These are phyloP conservation scores for Trematomus bernacchii DNA, from an alignment of 2,797 vertebrate genomes.

Conservation along the genomic window DNA sequence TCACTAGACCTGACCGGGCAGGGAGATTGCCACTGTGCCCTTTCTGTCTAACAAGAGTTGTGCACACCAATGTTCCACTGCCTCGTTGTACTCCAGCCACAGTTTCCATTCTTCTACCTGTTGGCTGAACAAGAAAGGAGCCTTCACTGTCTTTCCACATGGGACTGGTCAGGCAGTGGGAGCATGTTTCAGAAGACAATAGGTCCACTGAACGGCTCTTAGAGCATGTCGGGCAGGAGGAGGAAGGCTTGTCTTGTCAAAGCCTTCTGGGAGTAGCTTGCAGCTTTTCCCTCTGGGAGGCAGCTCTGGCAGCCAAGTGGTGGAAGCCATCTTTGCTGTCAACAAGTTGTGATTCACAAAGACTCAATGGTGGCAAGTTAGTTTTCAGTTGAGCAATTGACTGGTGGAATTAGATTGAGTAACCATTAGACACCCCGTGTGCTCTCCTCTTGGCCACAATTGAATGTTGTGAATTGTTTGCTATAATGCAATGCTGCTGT, in stretches of 20 bases:
- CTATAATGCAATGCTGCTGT: background rate
- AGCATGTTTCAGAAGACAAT: background rate
- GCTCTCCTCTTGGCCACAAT: background rate
- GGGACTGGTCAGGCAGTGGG: background rate
- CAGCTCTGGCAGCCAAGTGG: background rate
- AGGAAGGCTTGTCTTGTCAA: background rate
- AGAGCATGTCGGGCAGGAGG: background rate
- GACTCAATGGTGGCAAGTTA: too few species aligned
- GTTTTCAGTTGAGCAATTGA: too few species aligned
- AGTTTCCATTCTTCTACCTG: conserved; percentile 13
- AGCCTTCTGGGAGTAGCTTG: conserved; percentile 5
- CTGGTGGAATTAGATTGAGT: background rate
- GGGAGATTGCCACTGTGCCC: conserved; percentile 40
- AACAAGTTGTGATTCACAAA: conserved; percentile 12
- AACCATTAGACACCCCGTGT: background rate
- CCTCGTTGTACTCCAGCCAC: background rate
- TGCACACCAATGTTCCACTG: conserved; percentile 12
- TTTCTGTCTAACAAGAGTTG: conserved; percentile 41
- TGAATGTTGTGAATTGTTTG: background rate
- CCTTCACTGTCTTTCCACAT: background rate
- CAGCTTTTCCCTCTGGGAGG: background rate
- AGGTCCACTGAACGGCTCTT: conserved; percentile 22
- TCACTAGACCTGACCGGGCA: conserved; percentile 28
- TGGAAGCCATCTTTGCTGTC: background rate
- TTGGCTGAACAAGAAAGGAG: background rate